A percentile compares a stretch with the other conserved stretches of the same genome.
Evolutionary conservation across 1,140 invertebrate genomes (phyloP).

Genomic region (Aphelinus certus): DNA sequence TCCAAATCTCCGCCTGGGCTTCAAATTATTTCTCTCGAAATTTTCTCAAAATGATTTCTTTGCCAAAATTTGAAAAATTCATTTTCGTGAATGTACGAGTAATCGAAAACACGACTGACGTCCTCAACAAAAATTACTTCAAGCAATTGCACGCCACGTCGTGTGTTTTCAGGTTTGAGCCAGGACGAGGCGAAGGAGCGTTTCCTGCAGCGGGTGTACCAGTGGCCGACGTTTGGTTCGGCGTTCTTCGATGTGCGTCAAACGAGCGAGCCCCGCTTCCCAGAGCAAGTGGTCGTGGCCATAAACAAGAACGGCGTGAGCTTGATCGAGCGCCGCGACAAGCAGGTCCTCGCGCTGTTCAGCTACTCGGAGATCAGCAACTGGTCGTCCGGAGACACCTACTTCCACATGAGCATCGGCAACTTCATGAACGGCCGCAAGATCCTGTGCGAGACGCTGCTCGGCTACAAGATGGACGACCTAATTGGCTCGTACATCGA

Average conservation of each 20-base stretch:
- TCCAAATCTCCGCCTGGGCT: too few species aligned
- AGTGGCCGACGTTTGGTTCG: slow-evolving; percentile 91
- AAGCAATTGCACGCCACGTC: neutral
- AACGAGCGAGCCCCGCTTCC: slow-evolving; percentile 83
- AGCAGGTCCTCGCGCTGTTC: slow-evolving; percentile 77
- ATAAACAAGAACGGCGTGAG: slow-evolving; percentile 19
- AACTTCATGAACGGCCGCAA: slow-evolving; percentile 87
- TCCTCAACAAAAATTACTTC: too few species aligned
- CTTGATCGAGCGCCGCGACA: neutral
- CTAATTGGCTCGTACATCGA: slow-evolving; percentile 90
- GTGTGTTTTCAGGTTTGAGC: slow-evolving; percentile 61
- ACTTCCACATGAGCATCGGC: slow-evolving; percentile 94
- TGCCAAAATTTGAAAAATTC: too few species aligned
- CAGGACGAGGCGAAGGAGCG: slow-evolving; percentile 82
- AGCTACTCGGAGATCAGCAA: slow-evolving; percentile 89
- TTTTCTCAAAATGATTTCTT: too few species aligned
- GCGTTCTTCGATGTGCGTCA: slow-evolving; percentile 96
- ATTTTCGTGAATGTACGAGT: too few species aligned
- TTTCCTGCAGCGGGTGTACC: slow-evolving; percentile 84
- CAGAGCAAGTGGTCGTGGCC: slow-evolving; percentile 76
- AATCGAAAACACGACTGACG: too few species aligned
- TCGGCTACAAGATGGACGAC: slow-evolving; percentile 97
- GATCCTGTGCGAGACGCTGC: slow-evolving; percentile 89
- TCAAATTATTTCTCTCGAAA: too few species aligned
- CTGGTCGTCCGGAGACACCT: slow-evolving; percentile 94